phyloP scores from a whole-genome alignment of 2,113 vertebrate genomes.

The Pomatorhinus ruficollis region DNA sequence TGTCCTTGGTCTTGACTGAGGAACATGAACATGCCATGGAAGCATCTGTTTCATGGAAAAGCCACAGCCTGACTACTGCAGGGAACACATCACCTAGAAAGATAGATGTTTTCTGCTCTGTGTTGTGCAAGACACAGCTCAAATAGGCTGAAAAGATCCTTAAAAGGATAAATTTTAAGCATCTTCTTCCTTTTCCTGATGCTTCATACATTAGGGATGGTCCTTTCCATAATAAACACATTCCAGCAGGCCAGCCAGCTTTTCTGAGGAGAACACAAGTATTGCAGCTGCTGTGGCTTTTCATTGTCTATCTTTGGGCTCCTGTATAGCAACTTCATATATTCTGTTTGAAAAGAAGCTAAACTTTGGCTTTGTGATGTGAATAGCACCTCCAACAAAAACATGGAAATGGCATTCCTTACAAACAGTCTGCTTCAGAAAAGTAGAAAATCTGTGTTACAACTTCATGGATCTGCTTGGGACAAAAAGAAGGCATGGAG shows the following conservation, averaged over 20 bases:
- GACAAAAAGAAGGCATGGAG: background rate
- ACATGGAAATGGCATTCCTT: background rate
- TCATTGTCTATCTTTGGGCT: background rate
- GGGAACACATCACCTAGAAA: background rate
- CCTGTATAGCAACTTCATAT: background rate
- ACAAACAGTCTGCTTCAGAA: background rate
- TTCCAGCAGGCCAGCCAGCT: background rate
- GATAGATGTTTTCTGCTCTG: background rate
- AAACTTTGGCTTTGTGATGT: background rate
- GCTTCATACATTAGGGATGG: background rate
- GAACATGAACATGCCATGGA: background rate
- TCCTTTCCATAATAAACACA: background rate
- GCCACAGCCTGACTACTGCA: background rate
- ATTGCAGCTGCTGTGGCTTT: background rate
- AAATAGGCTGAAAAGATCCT: background rate
- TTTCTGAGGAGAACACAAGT: background rate
- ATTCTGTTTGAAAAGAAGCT: background rate
- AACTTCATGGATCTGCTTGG: background rate
- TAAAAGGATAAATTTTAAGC: background rate
- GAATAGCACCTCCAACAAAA: background rate
- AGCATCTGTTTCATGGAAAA: background rate
- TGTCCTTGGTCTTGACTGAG: background rate
- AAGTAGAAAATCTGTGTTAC: background rate
- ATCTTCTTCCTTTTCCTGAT: background rate
- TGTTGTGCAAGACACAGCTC: background rate